Evolutionary conservation across 2,888 invertebrate species (phyloP).

Genomic region (Hirtodrosophila alboralis): DNA sequence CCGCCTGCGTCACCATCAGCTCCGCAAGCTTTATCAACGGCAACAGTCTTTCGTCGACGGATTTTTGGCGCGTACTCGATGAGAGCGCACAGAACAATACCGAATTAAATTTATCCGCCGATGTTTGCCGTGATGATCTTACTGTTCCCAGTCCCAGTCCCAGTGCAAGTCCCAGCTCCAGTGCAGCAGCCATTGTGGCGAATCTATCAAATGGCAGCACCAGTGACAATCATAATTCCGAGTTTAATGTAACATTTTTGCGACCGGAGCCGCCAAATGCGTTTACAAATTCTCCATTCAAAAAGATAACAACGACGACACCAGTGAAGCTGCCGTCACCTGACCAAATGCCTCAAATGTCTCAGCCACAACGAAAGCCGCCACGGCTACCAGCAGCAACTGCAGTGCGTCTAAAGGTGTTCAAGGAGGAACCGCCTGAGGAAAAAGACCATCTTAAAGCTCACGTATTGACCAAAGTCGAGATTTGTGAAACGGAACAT

Average conservation of each 20-base stretch:
- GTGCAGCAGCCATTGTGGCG: slow-evolving; percentile 24
- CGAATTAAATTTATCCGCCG: slow-evolving; percentile 66
- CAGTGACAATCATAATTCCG: slow-evolving; percentile 61
- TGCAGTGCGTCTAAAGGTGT: slow-evolving; percentile 68
- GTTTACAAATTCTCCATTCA: slow-evolving; percentile 76
- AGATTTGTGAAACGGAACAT: slow-evolving; percentile 56
- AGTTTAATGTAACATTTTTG: slow-evolving; percentile 80
- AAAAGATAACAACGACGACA: slow-evolving; percentile 61
- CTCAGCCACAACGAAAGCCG: slow-evolving; percentile 59
- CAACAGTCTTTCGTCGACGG: slow-evolving; percentile 82
- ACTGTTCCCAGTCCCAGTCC: slow-evolving; percentile 10
- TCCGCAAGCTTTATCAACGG: slow-evolving; percentile 79
- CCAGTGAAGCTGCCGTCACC: slow-evolving; percentile 62
- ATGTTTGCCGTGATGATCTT: slow-evolving; percentile 55
- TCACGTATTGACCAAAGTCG: slow-evolving; percentile 56
- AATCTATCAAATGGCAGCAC: slow-evolving; percentile 41
- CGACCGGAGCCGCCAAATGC: slow-evolving; percentile 78
- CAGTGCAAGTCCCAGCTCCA: slow-evolving; percentile 5
- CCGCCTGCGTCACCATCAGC: slow-evolving; percentile 83
- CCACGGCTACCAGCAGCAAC: slow-evolving; percentile 59
- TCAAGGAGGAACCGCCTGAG: slow-evolving; percentile 73
- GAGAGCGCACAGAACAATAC: slow-evolving; percentile 81
- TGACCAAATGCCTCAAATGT: slow-evolving; percentile 50
- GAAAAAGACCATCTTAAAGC: slow-evolving; percentile 39
- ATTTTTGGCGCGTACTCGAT: slow-evolving; percentile 83